Conservation (phyloP, 2,888 invertebrate genomes). For the Drosophila putrida region DNA sequence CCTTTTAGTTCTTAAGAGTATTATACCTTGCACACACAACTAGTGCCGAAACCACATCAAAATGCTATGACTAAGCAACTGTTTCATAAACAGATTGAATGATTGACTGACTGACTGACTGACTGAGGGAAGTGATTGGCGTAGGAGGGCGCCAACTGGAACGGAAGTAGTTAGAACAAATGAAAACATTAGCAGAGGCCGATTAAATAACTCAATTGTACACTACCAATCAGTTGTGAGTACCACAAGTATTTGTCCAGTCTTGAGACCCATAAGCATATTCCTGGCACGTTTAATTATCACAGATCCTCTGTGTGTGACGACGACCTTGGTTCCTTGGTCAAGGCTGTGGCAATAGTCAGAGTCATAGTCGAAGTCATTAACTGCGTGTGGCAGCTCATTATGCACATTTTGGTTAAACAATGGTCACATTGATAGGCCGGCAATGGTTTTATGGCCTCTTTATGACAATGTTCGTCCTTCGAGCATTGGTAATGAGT, state of each 20-base stretch:
- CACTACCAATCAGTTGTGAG: conserved; percentile 33
- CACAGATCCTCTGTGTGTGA: conserved; percentile 19
- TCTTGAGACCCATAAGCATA: conserved; percentile 13
- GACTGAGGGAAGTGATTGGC: conserved; percentile 12
- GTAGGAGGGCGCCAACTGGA: conserved; percentile 39
- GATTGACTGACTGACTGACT: conserved; percentile 29
- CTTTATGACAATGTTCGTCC: conserved; percentile 43
- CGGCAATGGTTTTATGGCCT: conserved; percentile 61
- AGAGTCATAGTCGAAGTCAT: conserved; percentile 49
- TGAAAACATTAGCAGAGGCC: conserved; percentile 60
- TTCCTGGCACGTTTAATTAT: conserved; percentile 7
- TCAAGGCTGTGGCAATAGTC: conserved; percentile 58
- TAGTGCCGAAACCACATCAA: conserved; percentile 67
- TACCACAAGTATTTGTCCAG: not conserved
- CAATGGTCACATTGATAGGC: conserved; percentile 67
- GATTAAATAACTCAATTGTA: conserved; percentile 64
- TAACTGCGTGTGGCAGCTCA: conserved; percentile 84
- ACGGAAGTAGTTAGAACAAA: conserved; percentile 67
- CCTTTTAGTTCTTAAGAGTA: too few relatives aligned
- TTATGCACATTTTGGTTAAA: conserved; percentile 74
- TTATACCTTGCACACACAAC: not conserved
- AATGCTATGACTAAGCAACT: conserved; percentile 33
- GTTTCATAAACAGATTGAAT: conserved; percentile 28
- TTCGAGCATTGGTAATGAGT: conserved; percentile 46
- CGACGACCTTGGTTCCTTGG: conserved; percentile 17